These are phyloP conservation scores for Nibea coibor DNA, from an alignment of 2,113 vertebrate genomes.

Conservation along the genomic window DNA sequence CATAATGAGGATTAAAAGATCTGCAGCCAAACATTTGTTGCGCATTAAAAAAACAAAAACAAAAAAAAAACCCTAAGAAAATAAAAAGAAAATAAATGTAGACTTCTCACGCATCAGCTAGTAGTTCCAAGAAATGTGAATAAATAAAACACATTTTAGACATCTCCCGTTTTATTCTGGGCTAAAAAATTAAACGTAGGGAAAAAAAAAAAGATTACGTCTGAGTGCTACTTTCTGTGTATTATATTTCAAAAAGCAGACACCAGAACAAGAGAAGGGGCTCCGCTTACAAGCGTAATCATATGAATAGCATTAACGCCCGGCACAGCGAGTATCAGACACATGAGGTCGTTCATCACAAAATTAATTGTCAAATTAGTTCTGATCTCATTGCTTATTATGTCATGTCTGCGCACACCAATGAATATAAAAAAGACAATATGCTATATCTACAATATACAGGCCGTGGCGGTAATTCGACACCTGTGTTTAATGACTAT, in stretches of 20 bases:
- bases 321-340: slow-evolving; percentile 4
- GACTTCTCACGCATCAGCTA: not conserved
- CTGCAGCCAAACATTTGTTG: not conserved
- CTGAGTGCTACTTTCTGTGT: slow-evolving; percentile 3
- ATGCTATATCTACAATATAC: slow-evolving; percentile 50
- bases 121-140: not conserved
- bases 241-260: slow-evolving; percentile 14
- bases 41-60: not conserved
- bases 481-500: slow-evolving; percentile 79
- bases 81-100: too few relatives aligned
- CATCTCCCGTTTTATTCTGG: too few relatives aligned
- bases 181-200: too few relatives aligned
- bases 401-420: slow-evolving; percentile 71
- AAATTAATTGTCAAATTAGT: slow-evolving; percentile 73
- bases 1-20: not conserved
- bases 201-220: not conserved
- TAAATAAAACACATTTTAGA: not conserved
- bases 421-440: slow-evolving; percentile 66
- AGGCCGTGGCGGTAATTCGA: slow-evolving; percentile 39
- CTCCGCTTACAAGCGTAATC: slow-evolving; percentile 12
- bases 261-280: not conserved
- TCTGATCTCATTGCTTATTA: slow-evolving; percentile 80
- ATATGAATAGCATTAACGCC: slow-evolving; percentile 45
- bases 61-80: too few relatives aligned
- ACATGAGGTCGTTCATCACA: slow-evolving; percentile 40